Base-by-base conservation (phyloP, 2,113 vertebrate genomes). In the Chaetops frenatus region DNA sequence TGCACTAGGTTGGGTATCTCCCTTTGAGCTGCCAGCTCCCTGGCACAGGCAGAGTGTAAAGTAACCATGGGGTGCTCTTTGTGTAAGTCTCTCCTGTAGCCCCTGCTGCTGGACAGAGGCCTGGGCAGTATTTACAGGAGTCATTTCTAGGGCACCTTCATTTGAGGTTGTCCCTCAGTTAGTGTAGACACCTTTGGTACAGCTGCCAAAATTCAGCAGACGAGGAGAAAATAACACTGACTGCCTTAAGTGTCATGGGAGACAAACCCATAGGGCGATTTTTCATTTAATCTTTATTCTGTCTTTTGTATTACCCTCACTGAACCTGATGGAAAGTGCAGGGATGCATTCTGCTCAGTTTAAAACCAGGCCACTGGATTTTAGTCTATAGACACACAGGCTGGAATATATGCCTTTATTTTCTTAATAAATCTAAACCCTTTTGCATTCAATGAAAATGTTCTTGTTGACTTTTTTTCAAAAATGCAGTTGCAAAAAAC, bases 31-130 rank as follows among this genome's bases (percentile, higher is more conserved):
- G 38, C 44, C 6, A 19, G 23, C 13, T 67, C 11, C 45, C 9
- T 31, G 38, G 33, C 33, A 61, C n/a, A 16, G 56, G 8, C 8
- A 11, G 10, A 29, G 20, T 14, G 11, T 13, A n/a, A 35, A 35
- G 11, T 57, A 67, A 62, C 29, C 2, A 4, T 0, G 0, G 28
- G 36, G 29, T 54, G 33, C 12, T 5, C 1, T n/a, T n/a, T 77
- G 17, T 28, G 15, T 22, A 13, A 2, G 0, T 48, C 45, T 23
- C 3, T 38, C 12, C 51, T 40, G 23, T 9, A 66, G 36, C 53
- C 19, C 25, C 25, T 2, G 9, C 38, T 88, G 50, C 33, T 5
- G 12, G 38, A 35, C 31, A 40, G 24, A 10, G 66, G 25, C 13
- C 42, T 53, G 42, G 54, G 38, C 53, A 58, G 24, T 11, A 2